These are phyloP conservation scores for Coenonympha glycerion DNA, from an alignment of 2,888 invertebrate genomes.

Conservation along the genomic window DNA sequence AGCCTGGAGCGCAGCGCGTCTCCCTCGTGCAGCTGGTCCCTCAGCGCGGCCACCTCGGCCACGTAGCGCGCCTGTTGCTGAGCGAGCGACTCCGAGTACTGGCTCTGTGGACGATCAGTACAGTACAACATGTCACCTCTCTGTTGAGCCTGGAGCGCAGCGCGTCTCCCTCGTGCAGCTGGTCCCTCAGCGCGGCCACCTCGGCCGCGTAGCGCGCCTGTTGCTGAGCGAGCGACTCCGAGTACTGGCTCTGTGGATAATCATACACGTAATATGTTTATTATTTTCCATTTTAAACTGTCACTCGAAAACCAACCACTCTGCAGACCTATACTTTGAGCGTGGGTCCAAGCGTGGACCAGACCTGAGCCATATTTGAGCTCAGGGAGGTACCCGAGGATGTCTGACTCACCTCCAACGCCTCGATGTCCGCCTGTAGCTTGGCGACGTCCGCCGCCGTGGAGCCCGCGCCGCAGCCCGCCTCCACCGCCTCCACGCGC, in stretches of 20 bases:
- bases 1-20: slow-evolving; percentile 85
- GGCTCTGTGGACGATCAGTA: slow-evolving; percentile 78
- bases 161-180: slow-evolving; percentile 88
- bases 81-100: slow-evolving; percentile 88
- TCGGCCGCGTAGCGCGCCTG: slow-evolving; percentile 88
- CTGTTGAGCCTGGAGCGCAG: slow-evolving; percentile 83
- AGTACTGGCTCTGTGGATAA: slow-evolving; percentile 83
- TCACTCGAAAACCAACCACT: no score
- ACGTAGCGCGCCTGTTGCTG: slow-evolving; percentile 88
- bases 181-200: slow-evolving; percentile 85
- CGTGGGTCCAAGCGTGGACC: no score
- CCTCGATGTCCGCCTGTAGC: slow-evolving; percentile 87
- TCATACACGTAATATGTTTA: no score
- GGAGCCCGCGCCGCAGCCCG: slow-evolving; percentile 45
- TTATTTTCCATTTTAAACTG: no score
- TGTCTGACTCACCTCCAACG: slow-evolving; percentile 80
- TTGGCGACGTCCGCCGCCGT: slow-evolving; percentile 78
- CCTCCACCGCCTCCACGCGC: slow-evolving; percentile 42
- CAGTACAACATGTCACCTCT: slow-evolving; percentile 74
- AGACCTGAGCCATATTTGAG: no score
- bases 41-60: slow-evolving; percentile 84
- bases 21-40: slow-evolving; percentile 89
- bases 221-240: slow-evolving; percentile 87
- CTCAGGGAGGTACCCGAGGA: no score
- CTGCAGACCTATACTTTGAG: no score